Conservation (phyloP, 2,113 vertebrate genomes). For the Boleophthalmus pectinirostris region DNA sequence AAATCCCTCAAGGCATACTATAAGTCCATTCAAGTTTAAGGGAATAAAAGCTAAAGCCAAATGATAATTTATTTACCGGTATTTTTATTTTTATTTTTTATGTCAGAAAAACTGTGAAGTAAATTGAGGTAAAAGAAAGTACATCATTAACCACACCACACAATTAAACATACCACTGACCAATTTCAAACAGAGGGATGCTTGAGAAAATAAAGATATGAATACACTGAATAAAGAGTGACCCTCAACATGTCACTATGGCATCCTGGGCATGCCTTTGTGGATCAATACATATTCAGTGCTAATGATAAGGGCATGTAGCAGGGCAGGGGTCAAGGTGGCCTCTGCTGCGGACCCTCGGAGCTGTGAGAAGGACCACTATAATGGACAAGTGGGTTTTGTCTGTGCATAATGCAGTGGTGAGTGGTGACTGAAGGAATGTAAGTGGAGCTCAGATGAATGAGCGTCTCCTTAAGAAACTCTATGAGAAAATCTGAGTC, state of each 20-base stretch:
- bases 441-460: conserved; percentile 6
- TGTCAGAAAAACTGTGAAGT: conserved; percentile 6
- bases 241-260: conserved; percentile 51
- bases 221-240: conserved; percentile 16
- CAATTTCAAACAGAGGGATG: conserved; percentile 1
- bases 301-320: conserved; percentile 27
- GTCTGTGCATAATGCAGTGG: conserved; percentile 47
- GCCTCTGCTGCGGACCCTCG: conserved; percentile 47
- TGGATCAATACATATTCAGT: conserved; percentile 39
- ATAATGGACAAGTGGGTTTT: conserved; percentile 31
- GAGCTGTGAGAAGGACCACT: conserved; percentile 38
- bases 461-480: not conserved
- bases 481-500: not conserved
- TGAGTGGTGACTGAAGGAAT: conserved; percentile 50
- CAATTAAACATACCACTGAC: not conserved
- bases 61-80: no score
- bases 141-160: not conserved
- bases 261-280: conserved; percentile 53
- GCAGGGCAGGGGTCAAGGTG: conserved; percentile 58
- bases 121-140: not conserved
- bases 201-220: conserved; percentile 3
- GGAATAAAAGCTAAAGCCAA: not conserved
- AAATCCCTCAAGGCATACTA: no score
- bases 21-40: not conserved
- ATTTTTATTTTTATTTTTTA: no score